Conservation (phyloP, 2,888 invertebrate genomes). For the Thera britannica region DNA sequence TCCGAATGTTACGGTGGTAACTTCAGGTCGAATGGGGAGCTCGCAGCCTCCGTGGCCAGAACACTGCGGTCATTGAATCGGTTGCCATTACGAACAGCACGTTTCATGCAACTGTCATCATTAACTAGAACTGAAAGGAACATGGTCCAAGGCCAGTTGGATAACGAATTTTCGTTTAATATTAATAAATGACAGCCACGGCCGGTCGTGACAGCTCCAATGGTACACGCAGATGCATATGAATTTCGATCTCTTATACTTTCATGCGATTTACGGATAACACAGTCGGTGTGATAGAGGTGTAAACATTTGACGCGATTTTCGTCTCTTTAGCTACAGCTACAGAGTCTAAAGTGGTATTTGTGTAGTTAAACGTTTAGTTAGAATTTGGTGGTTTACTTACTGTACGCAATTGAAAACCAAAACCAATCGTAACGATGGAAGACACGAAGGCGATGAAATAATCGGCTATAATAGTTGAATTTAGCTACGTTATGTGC, state of each 20-base stretch:
- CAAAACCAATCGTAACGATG: conserved; percentile 62
- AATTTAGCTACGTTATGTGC: conserved; percentile 53
- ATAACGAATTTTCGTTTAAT: conserved; percentile 84
- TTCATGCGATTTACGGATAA: conserved; percentile 61
- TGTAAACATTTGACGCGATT: conserved; percentile 17
- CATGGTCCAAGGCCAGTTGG: conserved; percentile 78
- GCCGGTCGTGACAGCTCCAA: conserved; percentile 75
- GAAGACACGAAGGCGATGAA: conserved; percentile 60
- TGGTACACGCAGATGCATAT: conserved; percentile 70
- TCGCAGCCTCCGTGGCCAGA: conserved; percentile 62
- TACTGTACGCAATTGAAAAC: conserved; percentile 54
- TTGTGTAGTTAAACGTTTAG: conserved; percentile 16
- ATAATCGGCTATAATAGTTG: conserved; percentile 57
- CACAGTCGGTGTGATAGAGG: conserved; percentile 33
- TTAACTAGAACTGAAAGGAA: conserved; percentile 82
- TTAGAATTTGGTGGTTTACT: conserved; percentile 29
- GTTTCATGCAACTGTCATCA: conserved; percentile 80
- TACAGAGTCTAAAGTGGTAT: conserved; percentile 19
- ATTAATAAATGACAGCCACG: conserved; percentile 79
- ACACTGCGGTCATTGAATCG: conserved; percentile 62
- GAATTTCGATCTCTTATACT: conserved; percentile 62
- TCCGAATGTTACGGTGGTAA: conserved; percentile 34
- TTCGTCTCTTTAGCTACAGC: conserved; percentile 17
- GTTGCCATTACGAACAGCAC: conserved; percentile 71
- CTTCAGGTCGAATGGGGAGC: conserved; percentile 45